Conservation (phyloP, 2,797 vertebrate species). For the Neomorphus geoffroyi region DNA sequence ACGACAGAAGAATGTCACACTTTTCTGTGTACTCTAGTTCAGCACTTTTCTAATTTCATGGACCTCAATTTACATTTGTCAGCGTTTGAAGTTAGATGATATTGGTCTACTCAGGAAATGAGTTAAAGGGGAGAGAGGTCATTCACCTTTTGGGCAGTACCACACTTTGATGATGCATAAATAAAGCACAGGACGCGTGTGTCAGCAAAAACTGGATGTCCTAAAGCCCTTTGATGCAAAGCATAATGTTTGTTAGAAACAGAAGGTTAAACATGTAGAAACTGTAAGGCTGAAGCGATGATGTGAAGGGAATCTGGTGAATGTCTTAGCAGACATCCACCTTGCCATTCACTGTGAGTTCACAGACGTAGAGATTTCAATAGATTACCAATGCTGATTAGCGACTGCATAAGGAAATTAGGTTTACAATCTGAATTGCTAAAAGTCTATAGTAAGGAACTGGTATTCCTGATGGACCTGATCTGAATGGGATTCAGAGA, state of each 20-base stretch:
- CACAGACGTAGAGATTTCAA: background rate
- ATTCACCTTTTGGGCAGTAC: slow-evolving; percentile 51
- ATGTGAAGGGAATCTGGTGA: background rate
- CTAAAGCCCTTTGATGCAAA: slow-evolving; percentile 35
- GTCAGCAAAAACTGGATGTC: slow-evolving; percentile 50
- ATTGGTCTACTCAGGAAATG: slow-evolving; percentile 55
- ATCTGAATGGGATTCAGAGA: background rate
- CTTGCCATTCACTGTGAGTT: background rate
- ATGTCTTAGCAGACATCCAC: background rate
- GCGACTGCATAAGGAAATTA: background rate
- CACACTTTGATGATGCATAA: slow-evolving; percentile 58
- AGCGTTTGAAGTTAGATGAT: slow-evolving; percentile 55
- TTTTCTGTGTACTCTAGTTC: slow-evolving; percentile 54
- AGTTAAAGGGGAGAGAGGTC: slow-evolving; percentile 33
- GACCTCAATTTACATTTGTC: slow-evolving; percentile 73
- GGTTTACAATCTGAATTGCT: background rate
- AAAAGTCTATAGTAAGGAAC: background rate
- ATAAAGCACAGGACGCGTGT: slow-evolving; percentile 15
- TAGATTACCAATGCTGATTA: slow-evolving; percentile 26
- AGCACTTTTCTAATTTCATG: slow-evolving; percentile 68
- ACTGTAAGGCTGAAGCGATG: background rate
- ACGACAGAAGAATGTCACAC: slow-evolving; percentile 54
- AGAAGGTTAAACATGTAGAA: slow-evolving; percentile 51
- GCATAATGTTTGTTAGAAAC: slow-evolving; percentile 32
- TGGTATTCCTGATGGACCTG: background rate